A percentile compares a stretch with the other conserved stretches of the same genome.
Conservation (phyloP, 37 sponge, comb jelly and placozoan genomes). For the Cliona cf. orientalis region DNA sequence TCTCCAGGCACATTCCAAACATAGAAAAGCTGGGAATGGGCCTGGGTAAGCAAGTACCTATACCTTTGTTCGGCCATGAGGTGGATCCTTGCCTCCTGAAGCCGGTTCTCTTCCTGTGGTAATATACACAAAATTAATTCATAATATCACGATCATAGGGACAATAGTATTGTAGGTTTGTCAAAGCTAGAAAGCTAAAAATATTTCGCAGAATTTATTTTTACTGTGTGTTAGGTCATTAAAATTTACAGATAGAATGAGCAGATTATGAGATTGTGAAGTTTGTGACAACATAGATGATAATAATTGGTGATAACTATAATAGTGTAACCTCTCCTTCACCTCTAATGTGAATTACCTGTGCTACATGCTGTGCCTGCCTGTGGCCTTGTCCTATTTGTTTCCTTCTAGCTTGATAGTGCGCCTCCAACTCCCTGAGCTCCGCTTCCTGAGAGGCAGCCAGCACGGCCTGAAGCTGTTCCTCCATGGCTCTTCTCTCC, state of each 20-base stretch:
- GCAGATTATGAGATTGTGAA: no score
- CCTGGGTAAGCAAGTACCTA: neutral
- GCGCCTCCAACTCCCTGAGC: conserved; percentile 44
- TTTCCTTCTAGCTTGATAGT: neutral
- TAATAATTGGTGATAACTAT: no score
- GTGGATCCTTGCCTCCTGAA: conserved; percentile 32
- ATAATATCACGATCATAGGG: neutral
- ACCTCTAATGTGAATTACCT: conserved; percentile 30
- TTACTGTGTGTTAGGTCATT: neutral
- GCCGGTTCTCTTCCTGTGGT: conserved; percentile 38
- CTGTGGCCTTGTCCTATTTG: conserved; percentile 59
- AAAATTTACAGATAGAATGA: no score
- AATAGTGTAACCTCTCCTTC: no score
- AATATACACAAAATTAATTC: neutral
- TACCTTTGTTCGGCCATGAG: conserved; percentile 50
- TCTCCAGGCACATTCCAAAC: neutral
- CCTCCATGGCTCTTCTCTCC: conserved; percentile 35
- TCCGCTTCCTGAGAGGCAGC: conserved; percentile 21
- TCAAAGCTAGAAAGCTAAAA: neutral
- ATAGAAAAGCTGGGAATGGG: neutral
- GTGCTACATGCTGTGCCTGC: conserved; percentile 19
- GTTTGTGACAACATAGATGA: no score
- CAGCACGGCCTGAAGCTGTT: conserved; percentile 28
- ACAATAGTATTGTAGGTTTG: no score
- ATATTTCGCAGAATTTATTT: neutral